Conservation (phyloP, 2,888 invertebrate genomes). For the Morpho helenor region DNA sequence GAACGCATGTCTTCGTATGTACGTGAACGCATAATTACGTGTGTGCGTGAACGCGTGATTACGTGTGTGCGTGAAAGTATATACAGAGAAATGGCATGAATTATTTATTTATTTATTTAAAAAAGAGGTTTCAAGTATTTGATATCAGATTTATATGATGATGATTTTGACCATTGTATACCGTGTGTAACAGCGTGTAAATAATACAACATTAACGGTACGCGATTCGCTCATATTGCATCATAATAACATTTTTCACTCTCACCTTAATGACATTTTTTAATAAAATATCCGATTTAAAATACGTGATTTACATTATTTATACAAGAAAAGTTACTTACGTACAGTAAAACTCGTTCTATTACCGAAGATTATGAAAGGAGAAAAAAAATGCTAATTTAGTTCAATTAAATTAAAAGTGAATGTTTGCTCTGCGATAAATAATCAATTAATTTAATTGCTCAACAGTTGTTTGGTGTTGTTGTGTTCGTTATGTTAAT, state of each 20-base stretch:
- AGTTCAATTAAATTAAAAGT: not conserved
- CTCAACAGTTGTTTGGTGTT: not conserved
- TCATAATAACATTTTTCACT: slow-evolving; percentile 13
- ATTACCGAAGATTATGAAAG: slow-evolving; percentile 8
- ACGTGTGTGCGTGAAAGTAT: too few relatives aligned
- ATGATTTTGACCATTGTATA: too few relatives aligned
- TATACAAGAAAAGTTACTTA: slow-evolving; percentile 6
- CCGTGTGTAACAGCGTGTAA: too few relatives aligned
- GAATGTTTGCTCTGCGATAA: slow-evolving; percentile 2
- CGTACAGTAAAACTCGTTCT: not conserved
- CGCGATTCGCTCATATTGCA: not conserved
- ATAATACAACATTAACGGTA: too few relatives aligned
- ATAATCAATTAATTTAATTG: not conserved
- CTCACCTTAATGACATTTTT: slow-evolving; percentile 9
- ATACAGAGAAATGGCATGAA: too few relatives aligned
- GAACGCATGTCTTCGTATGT: too few relatives aligned
- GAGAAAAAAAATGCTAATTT: slow-evolving; percentile 9
- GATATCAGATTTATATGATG: too few relatives aligned
- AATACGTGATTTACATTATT: slow-evolving; percentile 3
- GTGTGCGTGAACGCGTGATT: too few relatives aligned
- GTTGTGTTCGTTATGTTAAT: not conserved
- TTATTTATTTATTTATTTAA: too few relatives aligned
- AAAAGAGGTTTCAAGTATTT: too few relatives aligned
- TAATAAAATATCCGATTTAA: slow-evolving; percentile 6
- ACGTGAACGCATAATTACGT: too few relatives aligned